A percentile compares a stretch with the other conserved stretches of the same genome.
Evolutionary conservation across 2,113 vertebrate species (phyloP).

Genomic region (Notiomystis cincta): DNA sequence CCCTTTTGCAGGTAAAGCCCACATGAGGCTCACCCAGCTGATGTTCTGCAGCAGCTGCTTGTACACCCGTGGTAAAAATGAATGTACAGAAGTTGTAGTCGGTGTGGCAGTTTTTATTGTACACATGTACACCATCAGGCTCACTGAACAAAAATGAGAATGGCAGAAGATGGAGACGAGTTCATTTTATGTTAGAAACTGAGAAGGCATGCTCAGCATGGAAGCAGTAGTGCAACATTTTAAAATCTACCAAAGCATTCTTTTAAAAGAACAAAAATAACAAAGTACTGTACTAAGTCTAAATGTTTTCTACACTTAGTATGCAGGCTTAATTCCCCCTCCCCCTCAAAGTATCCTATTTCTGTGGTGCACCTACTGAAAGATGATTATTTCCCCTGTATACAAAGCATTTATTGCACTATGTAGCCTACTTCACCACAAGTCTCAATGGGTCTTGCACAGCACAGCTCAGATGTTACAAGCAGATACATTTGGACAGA

Average conservation of each 20-base stretch:
- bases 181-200: neutral
- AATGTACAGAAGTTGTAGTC: neutral
- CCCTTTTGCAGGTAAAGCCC: neutral
- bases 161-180: neutral
- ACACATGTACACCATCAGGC: neutral
- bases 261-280: neutral
- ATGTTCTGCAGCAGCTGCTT: neutral
- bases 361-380: neutral
- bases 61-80: neutral
- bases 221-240: neutral
- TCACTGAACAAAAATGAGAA: neutral
- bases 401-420: neutral
- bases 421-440: neutral
- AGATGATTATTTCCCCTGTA: neutral
- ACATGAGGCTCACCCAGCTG: neutral
- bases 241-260: neutral
- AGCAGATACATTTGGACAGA: neutral
- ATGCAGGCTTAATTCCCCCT: neutral
- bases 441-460: neutral
- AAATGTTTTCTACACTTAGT: neutral
- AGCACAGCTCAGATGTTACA: neutral
- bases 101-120: conserved; percentile 38
- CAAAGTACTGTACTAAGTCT: neutral
- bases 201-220: neutral
- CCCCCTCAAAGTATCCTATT: neutral